These are phyloP conservation scores for Camelus dromedarius DNA, from an alignment of 2,113 vertebrate species.

Conservation along the genomic window DNA sequence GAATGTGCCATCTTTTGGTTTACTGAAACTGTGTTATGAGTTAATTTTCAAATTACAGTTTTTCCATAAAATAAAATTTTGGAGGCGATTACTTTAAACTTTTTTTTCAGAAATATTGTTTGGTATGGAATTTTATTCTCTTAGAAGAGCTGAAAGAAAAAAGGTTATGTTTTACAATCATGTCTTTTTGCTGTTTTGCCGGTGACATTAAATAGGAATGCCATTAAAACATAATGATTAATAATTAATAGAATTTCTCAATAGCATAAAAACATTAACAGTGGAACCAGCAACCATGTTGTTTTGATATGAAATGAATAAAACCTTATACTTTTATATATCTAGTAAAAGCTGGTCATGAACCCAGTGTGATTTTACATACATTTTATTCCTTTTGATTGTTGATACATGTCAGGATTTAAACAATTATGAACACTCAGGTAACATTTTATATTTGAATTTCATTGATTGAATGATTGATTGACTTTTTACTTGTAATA, in stretches of 20 bases:
- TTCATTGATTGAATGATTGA: background rate
- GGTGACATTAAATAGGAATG: background rate
- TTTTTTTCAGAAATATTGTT: background rate
- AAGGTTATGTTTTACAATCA: background rate
- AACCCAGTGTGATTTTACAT: background rate
- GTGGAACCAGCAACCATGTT: background rate
- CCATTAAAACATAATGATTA: background rate
- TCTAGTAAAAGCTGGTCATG: background rate
- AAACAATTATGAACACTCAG: background rate
- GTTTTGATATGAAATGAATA: background rate
- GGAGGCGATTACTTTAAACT: background rate
- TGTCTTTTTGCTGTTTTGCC: background rate
- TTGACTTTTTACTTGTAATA: too few relatives aligned
- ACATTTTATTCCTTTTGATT: background rate
- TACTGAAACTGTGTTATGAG: background rate
- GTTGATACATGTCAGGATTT: background rate
- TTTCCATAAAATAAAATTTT: background rate
- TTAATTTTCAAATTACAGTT: background rate
- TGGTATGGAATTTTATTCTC: background rate
- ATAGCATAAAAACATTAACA: background rate
- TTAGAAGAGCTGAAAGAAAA: background rate
- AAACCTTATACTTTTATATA: constrained; percentile 17
- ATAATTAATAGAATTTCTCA: background rate
- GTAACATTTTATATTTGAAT: constrained; percentile 42
- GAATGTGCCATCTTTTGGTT: background rate